Conservation (phyloP, 2,113 vertebrate genomes). For the Meleagris gallopavo region DNA sequence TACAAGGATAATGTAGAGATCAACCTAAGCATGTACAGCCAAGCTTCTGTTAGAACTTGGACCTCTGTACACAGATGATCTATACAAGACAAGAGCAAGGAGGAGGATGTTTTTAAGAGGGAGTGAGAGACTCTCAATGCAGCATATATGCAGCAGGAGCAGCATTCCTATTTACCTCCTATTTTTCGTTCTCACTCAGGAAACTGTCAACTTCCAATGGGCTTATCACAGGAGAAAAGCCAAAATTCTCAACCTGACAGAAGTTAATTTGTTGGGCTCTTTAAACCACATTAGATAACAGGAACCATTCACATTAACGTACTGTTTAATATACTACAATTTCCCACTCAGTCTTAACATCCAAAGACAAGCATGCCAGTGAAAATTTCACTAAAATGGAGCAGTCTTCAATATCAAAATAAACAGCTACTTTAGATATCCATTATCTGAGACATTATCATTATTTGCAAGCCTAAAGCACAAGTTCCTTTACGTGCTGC, state of each 20-base stretch:
- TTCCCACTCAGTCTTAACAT: not conserved
- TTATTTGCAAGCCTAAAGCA: not conserved
- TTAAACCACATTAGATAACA: not conserved
- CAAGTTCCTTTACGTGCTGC: not conserved
- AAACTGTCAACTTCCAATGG: not conserved
- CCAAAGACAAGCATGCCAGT: not conserved
- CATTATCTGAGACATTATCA: not conserved
- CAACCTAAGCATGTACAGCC: not conserved
- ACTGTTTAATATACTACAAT: not conserved
- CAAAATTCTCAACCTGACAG: not conserved
- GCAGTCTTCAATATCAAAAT: not conserved
- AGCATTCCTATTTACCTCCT: not conserved
- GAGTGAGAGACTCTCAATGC: not conserved
- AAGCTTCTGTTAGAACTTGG: not conserved
- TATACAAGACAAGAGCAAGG: accelerated
- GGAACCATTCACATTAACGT: not conserved
- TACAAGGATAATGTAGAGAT: not conserved
- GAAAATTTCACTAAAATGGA: not conserved
- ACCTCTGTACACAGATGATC: not conserved
- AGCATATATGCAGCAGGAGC: not conserved
- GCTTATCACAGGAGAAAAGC: not conserved
- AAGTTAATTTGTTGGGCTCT: not conserved
- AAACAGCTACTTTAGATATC: not conserved
- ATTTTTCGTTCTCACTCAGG: not conserved
- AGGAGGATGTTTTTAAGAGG: not conserved